Evolutionary conservation across 2,888 invertebrate species (phyloP).

Genomic region (Flexamia atlantica): DNA sequence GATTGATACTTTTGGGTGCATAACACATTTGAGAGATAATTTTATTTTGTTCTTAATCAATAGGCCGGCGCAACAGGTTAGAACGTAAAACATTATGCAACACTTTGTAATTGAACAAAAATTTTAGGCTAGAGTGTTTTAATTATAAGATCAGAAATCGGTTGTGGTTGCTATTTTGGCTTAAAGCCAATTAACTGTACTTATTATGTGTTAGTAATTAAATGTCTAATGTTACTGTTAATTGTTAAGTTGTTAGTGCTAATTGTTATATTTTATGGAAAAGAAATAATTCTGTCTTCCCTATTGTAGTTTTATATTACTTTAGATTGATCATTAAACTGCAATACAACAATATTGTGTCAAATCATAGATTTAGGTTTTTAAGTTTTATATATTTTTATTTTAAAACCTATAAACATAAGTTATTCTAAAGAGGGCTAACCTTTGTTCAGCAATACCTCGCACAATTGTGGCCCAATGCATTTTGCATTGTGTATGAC

Average conservation of each 20-base stretch:
- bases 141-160: not conserved
- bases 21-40: no score
- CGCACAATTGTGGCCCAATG: no score
- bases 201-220: not conserved
- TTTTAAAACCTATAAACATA: no score
- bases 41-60: no score
- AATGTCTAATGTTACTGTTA: not conserved
- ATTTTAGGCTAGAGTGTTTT: not conserved
- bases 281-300: not conserved
- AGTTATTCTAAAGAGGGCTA: no score
- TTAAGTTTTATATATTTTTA: no score
- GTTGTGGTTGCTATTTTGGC: constrained; percentile 1
- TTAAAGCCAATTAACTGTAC: constrained; percentile 9
- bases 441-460: no score
- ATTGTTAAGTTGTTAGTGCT: not conserved
- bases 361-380: no score
- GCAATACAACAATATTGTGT: not conserved
- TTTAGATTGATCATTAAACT: not conserved
- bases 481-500: no score
- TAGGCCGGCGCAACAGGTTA: no score
- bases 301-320: not conserved
- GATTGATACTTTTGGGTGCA: no score
- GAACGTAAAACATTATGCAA: no score
- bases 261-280: not conserved
- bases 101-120: not conserved